Percentiles rank a stretch among this genome's conserved stretches.
Conservation (phyloP, 2,113 vertebrate species). For the Argyrosomus japonicus region DNA sequence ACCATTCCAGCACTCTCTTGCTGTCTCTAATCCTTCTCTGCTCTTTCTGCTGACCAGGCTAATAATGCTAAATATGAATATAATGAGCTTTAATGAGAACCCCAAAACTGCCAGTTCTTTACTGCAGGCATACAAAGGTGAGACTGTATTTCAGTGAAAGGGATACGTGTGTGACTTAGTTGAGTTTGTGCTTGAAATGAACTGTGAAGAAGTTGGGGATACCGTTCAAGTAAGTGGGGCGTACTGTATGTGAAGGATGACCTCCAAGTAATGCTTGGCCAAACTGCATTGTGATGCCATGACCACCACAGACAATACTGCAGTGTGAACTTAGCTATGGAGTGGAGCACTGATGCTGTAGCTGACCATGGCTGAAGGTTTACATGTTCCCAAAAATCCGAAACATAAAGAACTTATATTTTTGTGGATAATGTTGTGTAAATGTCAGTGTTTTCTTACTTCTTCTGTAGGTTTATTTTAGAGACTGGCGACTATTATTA, state of each 20-base stretch:
- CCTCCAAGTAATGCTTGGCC: constrained; percentile 14
- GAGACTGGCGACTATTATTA: background rate
- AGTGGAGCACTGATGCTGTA: background rate
- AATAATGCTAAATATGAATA: constrained; percentile 75
- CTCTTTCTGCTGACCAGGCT: constrained; percentile 56
- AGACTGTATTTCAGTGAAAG: constrained; percentile 54
- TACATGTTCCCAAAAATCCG: too few relatives aligned
- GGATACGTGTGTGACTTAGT: constrained; percentile 42
- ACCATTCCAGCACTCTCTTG: constrained; percentile 41
- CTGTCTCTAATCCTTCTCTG: constrained; percentile 59
- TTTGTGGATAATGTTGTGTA: background rate
- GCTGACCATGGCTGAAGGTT: background rate
- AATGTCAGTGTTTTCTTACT: background rate
- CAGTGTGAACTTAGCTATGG: background rate
- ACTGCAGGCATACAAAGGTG: constrained; percentile 48
- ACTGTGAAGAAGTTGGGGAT: constrained; percentile 32
- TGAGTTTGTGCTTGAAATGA: constrained; percentile 45
- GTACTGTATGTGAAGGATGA: background rate
- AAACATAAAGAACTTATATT: background rate
- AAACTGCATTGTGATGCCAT: constrained; percentile 10
- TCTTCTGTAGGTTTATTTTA: too few relatives aligned
- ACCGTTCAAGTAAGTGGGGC: background rate
- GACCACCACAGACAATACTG: background rate
- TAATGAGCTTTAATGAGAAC: constrained; percentile 77
- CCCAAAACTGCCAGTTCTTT: constrained; percentile 49